phyloP scores from a whole-genome alignment of 2,888 invertebrate species.

The Drosophila gaucha region DNA sequence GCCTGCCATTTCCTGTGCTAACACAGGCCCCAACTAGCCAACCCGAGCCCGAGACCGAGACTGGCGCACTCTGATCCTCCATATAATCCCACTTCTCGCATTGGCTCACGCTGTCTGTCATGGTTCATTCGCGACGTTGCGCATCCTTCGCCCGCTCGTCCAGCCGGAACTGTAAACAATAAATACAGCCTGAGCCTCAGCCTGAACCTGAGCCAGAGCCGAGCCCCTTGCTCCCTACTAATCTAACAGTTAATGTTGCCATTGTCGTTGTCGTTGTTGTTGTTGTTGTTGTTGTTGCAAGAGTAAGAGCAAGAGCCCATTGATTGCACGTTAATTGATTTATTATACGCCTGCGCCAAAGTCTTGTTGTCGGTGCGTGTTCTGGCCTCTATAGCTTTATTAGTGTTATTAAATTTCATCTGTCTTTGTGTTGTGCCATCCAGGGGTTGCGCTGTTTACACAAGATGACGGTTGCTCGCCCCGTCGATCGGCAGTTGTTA shows the following conservation, averaged over 20 bases:
- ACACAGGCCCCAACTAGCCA: not conserved
- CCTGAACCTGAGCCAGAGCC: slow-evolving; percentile 17
- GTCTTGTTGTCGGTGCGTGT: slow-evolving; percentile 45
- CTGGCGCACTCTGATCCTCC: slow-evolving; percentile 17
- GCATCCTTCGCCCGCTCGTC: slow-evolving; percentile 66
- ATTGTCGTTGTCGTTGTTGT: slow-evolving; percentile 1
- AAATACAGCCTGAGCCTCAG: slow-evolving; percentile 58
- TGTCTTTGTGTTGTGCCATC: slow-evolving; percentile 32
- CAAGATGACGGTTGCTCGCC: slow-evolving; percentile 20
- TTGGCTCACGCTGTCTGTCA: slow-evolving; percentile 20
- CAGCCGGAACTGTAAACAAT: slow-evolving; percentile 84
- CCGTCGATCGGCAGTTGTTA: slow-evolving; percentile 61
- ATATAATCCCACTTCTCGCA: slow-evolving; percentile 21
- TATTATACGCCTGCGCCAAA: slow-evolving; percentile 74
- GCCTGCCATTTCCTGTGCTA: slow-evolving; percentile 58
- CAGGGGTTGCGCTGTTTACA: slow-evolving; percentile 38
- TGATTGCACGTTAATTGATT: slow-evolving; percentile 69
- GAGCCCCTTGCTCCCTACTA: slow-evolving; percentile 36
- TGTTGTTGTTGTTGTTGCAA: slow-evolving; percentile 7
- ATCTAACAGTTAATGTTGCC: slow-evolving; percentile 37
- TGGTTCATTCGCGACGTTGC: slow-evolving; percentile 52
- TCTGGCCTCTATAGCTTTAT: slow-evolving; percentile 60
- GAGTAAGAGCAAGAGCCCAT: slow-evolving; percentile 33
- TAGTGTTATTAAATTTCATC: slow-evolving; percentile 76
- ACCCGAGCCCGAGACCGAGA: not conserved